Base-by-base conservation (phyloP, 2,888 invertebrate genomes). In the Deilephila porcellus region DNA sequence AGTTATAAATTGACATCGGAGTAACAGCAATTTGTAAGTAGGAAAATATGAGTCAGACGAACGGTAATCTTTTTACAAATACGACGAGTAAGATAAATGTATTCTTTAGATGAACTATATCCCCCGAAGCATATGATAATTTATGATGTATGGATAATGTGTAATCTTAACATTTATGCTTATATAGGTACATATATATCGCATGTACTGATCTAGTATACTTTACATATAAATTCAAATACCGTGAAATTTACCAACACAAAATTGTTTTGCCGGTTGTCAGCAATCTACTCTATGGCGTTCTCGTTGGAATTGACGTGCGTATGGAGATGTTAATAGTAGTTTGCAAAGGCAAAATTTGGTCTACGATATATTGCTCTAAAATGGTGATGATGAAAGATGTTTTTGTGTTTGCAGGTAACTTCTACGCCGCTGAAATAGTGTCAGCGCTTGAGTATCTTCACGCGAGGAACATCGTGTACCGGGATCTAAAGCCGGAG, bases 391-490 rank as follows among this genome's bases (percentile, higher is more conserved):
- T 62, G n/a, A 20, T 5, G 34, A 17, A 34, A 4, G 25, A 7
- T 34, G 1, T 56, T 1, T 53, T 73, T 78, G 67, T 77, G 74
- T 75, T 85, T 79, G 45, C 90, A 97, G 97, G 97, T 76, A 98
- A 98, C 87, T 99, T 99, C 93, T 99, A 98, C 93, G 97, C 98
- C 4, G 96, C 98, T 71, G 99, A 99, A 96, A 99, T 99, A 82
- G 97, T 99, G 37, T 97, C 97, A 75, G 99, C 99, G 0, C 91
- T 99, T 82, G 99, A 99, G 88, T 99, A 99, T 89, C 96, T 99
- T 62, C 99, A 99, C 93, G 96, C 97, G 59, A 96, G 97, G 81
- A 97, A 97, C 88, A 97, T 99, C 78, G 98, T 98, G 52, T 98
- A 98, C 92, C 91, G 96, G 74, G 99, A 99, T 86, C 93, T 99